Percentiles rank a stretch among this genome's conserved stretches.
phyloP scores from a whole-genome alignment of 2,113 vertebrate species.

The Xenopus tropicalis region UCB_Xtro_10.0 CM004447.2:120809501-120810000 shows the following conservation, averaged over 20 bases:
- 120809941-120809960: conserved; percentile 27
- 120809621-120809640: conserved; percentile 1
- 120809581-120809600: conserved; percentile 7
- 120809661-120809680: conserved; percentile 13
- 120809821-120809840: conserved; percentile 37
- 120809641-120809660: conserved; percentile 32
- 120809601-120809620: conserved; percentile 17
- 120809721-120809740: conserved; percentile 25
- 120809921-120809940: conserved; percentile 29
- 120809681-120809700: conserved; percentile 32
- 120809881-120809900: conserved; percentile 30
- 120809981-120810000: too few relatives aligned
- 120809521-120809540: conserved; percentile 24
- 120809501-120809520: background rate
- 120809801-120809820: conserved; percentile 35
- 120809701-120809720: conserved; percentile 17
- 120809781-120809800: conserved; percentile 32
- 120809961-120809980: background rate
- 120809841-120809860: conserved; percentile 1
- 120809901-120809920: conserved; percentile 25
- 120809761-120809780: conserved; percentile 16
- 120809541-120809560: conserved; percentile 23
- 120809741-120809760: conserved; percentile 18
- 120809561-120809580: conserved; percentile 16
- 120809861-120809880: conserved; percentile 5